These are phyloP conservation scores for Plemyria rubiginata DNA, from an alignment of 2,888 invertebrate genomes.

Conservation along the genomic window DNA sequence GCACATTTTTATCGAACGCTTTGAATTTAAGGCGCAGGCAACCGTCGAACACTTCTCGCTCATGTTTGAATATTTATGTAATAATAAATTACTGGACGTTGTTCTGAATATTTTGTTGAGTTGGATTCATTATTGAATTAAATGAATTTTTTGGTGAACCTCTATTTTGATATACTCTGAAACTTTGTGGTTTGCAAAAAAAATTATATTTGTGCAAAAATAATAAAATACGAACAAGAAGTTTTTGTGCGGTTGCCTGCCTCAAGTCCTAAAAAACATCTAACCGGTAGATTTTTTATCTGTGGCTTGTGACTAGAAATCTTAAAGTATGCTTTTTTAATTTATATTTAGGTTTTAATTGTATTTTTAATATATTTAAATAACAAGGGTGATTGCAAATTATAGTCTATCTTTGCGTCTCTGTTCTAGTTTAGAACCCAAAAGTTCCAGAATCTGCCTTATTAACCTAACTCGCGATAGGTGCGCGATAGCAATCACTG, in stretches of 20 bases:
- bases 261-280: background rate
- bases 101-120: too few species aligned
- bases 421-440: conserved; percentile 13
- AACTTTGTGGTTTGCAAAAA: too few species aligned
- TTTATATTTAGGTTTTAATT: conserved; percentile 8
- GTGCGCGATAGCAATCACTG: background rate
- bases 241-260: too few species aligned
- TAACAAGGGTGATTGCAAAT: conserved; percentile 32
- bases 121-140: too few species aligned
- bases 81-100: too few species aligned
- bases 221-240: too few species aligned
- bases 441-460: background rate
- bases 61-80: too few species aligned
- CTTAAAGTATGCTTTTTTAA: conserved; percentile 20
- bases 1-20: conserved; percentile 7
- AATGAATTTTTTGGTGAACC: too few species aligned
- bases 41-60: too few species aligned
- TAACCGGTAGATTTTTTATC: conserved; percentile 7
- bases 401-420: conserved; percentile 28
- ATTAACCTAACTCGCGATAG: background rate
- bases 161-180: too few species aligned
- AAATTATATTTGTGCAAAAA: too few species aligned
- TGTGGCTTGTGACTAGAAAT: conserved; percentile 1
- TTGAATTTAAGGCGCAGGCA: background rate
- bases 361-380: conserved; percentile 8